Evolutionary conservation across 2,797 vertebrate genomes (phyloP), one percentile per base, ranked within the genome.

Genomic region (Melanotaenia nigrans): DNA sequence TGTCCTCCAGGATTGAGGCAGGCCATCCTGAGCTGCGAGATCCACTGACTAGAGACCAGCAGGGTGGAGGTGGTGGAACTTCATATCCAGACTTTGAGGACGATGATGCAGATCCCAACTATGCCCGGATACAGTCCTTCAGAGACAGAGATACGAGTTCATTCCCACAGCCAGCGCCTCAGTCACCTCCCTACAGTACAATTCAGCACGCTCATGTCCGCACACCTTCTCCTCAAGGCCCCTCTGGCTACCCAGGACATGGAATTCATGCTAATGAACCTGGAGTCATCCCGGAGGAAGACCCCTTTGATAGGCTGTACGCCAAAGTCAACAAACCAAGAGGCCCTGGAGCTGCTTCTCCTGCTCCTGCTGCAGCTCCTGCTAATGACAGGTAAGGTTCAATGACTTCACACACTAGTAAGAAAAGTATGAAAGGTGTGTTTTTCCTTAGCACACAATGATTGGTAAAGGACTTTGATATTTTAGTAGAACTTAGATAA

Each of bases 291-390:
- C 77, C 86, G 16, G 93, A 96, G 13, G 96, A 95, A 69, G 97
- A 97, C 72, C 94, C 94, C 61, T 86, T 97, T 59, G 92, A 98
- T 72, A 94, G 95, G 73, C 93, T 99, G 6, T 99, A 99, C 55
- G 97, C 97, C 82, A 98, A 97, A 90, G 96, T 99, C 93, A 99
- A 97, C 94, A 99, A 98, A 89, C 91, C 91, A 0, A 94, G 95
- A 62, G 91, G 75, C 45, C 91, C 93, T 64, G 95, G 94, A 75
- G 88, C 94, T 0, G 88, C 81, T 75, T 94, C 53, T 81, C 86
- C 87, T 84, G 84, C 92, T 65, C 87, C 94, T 7, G 91, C 94
- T 49, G 25, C 91, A 73, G 92, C 93, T 42, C 28, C 90, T 73
- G 79, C 91, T 63, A 86, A 66, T 83, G 96, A 98, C 92, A 96